Base-by-base conservation (phyloP, 2,113 vertebrate species). In the Lathamus discolor region DNA sequence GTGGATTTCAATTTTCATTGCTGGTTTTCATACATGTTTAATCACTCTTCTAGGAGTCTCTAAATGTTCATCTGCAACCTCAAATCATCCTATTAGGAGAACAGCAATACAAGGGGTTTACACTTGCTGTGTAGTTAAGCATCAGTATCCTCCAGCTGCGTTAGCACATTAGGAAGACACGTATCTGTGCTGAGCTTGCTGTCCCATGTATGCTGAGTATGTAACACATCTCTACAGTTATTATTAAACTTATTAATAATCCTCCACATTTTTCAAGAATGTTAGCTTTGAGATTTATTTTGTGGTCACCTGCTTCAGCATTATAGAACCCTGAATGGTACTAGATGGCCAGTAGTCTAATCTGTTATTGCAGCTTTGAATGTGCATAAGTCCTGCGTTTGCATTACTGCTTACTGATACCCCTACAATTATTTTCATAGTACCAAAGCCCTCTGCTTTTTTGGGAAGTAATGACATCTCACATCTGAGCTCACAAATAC, bases 111-210 rank as follows among this genome's bases (percentile, higher is more conserved):
- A n/a, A 81, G 33, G 52, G 76, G 57, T 46, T 77, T 69, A 14
- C 6, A 4, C 52, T 59, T 74, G 6, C 66, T 43, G 1, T 81
- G 54, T 68, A 43, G 39, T 78, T 78, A 59, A 78, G 27, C 33
- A n/a, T 31, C 29, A 10, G n/a, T n/a, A 2, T 73, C 31, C 63
- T 83, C 69, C 44, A 0, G 0, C 49, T 68, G 54, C 35, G 33
- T 55, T 72, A 76, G 78, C 51, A 62, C 24, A 11, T 79, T 29
- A 46, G 17, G 57, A 54, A 67, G 62, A 17, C 31, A 0, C 13
- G 2, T 12, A 37, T 28, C 62, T 31, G 35, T 31, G 67, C 70
- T 87, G 82, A 87, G 55, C 28, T 55, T 73, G 51, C 19, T 68
- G 39, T 82, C 24, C 35, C 0, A 0, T 43, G 14, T 57, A 10